Conservation (phyloP, 1,140 invertebrate genomes). For the Papilio machaon region DNA sequence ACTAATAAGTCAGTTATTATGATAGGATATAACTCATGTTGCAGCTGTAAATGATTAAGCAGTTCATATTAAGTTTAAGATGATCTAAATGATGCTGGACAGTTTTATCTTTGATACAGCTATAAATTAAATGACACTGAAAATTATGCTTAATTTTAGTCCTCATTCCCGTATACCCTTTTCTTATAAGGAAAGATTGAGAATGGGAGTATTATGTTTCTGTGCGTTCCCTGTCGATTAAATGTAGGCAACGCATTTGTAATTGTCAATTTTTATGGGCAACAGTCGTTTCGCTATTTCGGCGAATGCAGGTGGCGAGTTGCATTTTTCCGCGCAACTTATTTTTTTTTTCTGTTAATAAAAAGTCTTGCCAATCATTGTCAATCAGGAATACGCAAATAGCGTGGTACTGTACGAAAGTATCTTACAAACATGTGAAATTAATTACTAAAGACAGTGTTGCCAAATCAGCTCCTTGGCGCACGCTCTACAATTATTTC, state of each 20-base stretch:
- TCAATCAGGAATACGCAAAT: too few relatives aligned
- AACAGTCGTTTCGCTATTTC: too few relatives aligned
- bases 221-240: too few relatives aligned
- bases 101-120: background rate
- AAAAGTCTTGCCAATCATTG: too few relatives aligned
- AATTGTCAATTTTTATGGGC: too few relatives aligned
- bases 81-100: background rate
- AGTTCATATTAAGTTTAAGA: constrained; percentile 28
- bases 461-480: constrained; percentile 28
- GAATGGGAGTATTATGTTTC: too few relatives aligned
- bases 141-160: background rate
- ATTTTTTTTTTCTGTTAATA: too few relatives aligned
- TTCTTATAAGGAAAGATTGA: too few relatives aligned
- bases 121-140: background rate
- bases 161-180: too few relatives aligned
- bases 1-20: constrained; percentile 25
- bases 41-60: constrained; percentile 4
- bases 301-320: too few relatives aligned
- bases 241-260: too few relatives aligned
- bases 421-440: background rate
- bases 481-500: constrained; percentile 32
- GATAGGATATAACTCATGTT: constrained; percentile 10
- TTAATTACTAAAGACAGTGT: constrained; percentile 15
- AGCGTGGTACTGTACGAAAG: background rate
- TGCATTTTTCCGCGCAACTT: too few relatives aligned